A percentile compares a stretch with the other conserved stretches of the same genome.
phyloP scores from a whole-genome alignment of 1,140 invertebrate genomes.

The Meloidogyne exigua region DNA sequence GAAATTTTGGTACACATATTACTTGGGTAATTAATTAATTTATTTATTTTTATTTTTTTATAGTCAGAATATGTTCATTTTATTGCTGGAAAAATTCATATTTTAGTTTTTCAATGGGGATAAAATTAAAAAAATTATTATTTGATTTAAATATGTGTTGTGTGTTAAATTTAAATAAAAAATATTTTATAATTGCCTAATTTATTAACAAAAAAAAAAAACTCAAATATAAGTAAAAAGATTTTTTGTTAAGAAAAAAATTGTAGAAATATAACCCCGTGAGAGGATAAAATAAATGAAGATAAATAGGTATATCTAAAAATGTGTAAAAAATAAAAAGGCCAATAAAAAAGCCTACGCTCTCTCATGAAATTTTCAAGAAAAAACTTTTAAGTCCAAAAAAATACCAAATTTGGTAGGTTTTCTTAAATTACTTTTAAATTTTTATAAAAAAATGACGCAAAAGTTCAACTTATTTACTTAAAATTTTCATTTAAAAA shows the following conservation, averaged over 20 bases:
- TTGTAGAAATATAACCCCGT: constrained; percentile 2
- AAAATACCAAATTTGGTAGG: background rate
- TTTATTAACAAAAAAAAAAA: no score
- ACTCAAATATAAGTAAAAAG: no score
- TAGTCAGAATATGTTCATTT: constrained; percentile 2
- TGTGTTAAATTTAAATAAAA: no score
- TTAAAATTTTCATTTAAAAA: constrained; percentile 3
- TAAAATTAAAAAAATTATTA: background rate
- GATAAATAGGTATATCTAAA: background rate
- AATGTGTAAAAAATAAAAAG: background rate
- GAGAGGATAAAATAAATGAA: background rate
- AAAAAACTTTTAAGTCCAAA: background rate
- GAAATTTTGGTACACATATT: constrained; percentile 32
- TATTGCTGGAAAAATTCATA: constrained; percentile 5
- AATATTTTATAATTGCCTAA: no score
- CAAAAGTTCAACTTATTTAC: background rate
- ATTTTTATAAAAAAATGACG: background rate
- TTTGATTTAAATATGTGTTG: no score
- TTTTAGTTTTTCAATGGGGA: background rate
- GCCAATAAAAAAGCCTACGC: background rate
- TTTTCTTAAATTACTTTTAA: background rate
- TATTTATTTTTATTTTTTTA: background rate
- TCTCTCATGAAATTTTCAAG: background rate
- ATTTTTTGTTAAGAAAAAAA: background rate
- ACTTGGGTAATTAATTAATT: constrained; percentile 10